Base-by-base conservation (phyloP, 2,888 invertebrate species). In the Dorcus hopei region DNA sequence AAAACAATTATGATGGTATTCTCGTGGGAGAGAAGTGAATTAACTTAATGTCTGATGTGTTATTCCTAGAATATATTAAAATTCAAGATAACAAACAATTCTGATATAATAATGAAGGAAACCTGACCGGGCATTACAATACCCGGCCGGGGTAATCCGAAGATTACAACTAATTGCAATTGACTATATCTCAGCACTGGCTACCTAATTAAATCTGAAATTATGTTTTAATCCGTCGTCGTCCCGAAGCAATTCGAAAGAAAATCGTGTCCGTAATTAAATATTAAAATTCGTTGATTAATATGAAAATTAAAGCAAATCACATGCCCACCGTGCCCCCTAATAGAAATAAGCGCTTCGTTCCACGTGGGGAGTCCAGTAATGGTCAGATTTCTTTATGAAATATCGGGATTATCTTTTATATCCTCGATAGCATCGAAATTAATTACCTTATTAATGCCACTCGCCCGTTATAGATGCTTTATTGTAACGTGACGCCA, bases 401-500 rank as follows among this genome's bases (percentile, higher is more conserved):
- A 64, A 63, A 65, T 62, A 64, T 65, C 59, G 63, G 65, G 65
- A 69, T 71, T 69, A 65, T 63, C 65, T 70, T 69, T 67, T 33
- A 33, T 53, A 60, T 61, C 57, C 65, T 61, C 26, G 26, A 33
- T 33, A 33, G 26, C 26, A 33, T 33, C 26, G 26, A 33, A 33
- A 67, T 70, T 67, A 69, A 67, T 67, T 67, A 61, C 61, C 61
- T 50, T 59, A 63, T 66, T 69, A 66, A 69, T 64, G 65, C 62
- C 61, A 61, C 64, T 68, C 62, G 63, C 64, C 61, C 65, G 66
- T 66, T 63, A 65, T 62, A 63, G 63, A 63, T 63, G 66, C 65
- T 70, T 72, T 70, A 71, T 70, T 68, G 70, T 70, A 72, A 71
- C 70, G 58, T 62, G 67, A 69, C 70, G 70, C 67, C 68, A 68